phyloP scores from a whole-genome alignment of 2,113 vertebrate species.

The Sialia sialis region DNA sequence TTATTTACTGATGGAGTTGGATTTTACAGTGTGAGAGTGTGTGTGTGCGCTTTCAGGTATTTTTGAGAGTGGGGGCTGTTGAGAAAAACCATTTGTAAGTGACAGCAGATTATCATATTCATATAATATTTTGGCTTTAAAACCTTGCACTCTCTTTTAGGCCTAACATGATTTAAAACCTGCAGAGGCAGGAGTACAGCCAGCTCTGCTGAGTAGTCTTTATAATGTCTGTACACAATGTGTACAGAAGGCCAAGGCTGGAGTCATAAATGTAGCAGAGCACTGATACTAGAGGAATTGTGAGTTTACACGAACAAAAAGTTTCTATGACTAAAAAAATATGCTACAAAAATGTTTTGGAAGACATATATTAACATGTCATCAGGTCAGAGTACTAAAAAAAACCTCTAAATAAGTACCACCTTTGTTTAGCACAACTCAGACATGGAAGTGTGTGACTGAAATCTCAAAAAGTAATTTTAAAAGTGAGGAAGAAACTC shows the following conservation, averaged over 20 bases:
- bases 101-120: not conserved
- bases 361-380: not conserved
- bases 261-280: not conserved
- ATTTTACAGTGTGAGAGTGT: not conserved
- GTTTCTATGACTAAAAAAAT: not conserved
- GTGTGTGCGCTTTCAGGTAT: not conserved
- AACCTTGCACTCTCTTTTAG: not conserved
- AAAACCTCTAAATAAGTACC: not conserved
- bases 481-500: not conserved
- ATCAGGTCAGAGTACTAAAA: not conserved
- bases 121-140: not conserved
- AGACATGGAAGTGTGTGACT: not conserved
- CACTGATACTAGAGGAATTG: not conserved
- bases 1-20: not conserved
- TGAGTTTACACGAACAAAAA: not conserved
- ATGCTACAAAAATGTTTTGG: not conserved
- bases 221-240: not conserved
- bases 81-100: not conserved
- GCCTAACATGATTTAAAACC: not conserved
- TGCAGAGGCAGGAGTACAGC: not conserved
- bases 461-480: not conserved
- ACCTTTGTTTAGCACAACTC: not conserved
- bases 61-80: fast-evolving
- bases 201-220: not conserved
- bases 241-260: not conserved